Conservation (phyloP, 2,113 vertebrate genomes). For the Trichomycterus rosablanca region DNA sequence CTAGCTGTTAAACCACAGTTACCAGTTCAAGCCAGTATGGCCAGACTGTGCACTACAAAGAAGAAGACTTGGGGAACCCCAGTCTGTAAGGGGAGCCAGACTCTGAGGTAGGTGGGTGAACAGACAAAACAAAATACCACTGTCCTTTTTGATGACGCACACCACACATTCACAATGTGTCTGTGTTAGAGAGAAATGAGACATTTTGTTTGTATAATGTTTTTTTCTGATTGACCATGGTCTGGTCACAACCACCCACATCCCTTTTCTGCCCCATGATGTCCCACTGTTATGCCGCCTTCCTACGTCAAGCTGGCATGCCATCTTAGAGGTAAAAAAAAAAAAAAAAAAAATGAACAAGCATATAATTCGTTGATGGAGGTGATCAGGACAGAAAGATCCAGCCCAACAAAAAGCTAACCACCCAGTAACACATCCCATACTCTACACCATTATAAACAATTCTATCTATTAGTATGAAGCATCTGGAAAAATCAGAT, state of each 20-base stretch:
- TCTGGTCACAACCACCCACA: conserved; percentile 7
- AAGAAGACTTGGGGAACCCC: background rate
- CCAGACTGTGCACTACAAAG: background rate
- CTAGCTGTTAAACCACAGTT: no score
- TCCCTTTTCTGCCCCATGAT: background rate
- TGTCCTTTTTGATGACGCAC: background rate
- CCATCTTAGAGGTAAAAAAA: conserved; percentile 4
- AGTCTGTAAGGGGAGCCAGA: background rate
- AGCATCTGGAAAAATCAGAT: conserved; percentile 24
- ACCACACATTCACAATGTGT: background rate
- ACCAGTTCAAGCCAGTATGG: no score
- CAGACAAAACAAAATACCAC: conserved; percentile 1
- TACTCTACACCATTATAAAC: conserved; percentile 6
- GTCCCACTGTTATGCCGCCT: background rate
- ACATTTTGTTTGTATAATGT: conserved; percentile 5
- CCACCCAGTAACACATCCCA: conserved; percentile 15
- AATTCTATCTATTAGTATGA: conserved; percentile 26
- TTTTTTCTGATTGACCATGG: conserved; percentile 11
- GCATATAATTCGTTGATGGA: background rate
- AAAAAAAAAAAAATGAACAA: background rate
- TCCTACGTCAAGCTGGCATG: background rate
- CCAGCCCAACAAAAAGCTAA: background rate
- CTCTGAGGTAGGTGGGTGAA: background rate
- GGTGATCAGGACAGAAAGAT: background rate
- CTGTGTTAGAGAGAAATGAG: background rate